phyloP scores from a whole-genome alignment of 2,888 invertebrate genomes.

The Uropetala carovei region DNA sequence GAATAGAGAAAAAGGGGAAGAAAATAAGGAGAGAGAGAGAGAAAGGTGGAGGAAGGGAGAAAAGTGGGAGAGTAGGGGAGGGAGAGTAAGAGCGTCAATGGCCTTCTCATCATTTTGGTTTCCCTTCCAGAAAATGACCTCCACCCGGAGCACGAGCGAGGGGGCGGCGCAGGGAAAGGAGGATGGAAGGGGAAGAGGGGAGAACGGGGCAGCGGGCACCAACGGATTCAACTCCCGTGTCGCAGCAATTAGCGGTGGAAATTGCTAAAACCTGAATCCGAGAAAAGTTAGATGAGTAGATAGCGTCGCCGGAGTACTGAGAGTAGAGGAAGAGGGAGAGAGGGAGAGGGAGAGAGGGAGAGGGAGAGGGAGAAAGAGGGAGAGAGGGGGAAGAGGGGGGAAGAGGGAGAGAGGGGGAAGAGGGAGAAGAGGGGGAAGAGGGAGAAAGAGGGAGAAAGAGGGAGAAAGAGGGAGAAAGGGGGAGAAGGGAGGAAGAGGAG shows the following conservation, averaged over 20 bases:
- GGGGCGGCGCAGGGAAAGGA: neutral
- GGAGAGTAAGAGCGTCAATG: too few relatives aligned
- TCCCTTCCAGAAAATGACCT: too few relatives aligned
- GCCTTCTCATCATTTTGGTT: too few relatives aligned
- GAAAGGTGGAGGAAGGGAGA: too few relatives aligned
- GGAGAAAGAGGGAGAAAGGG: neutral
- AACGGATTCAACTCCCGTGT: conserved; percentile 42
- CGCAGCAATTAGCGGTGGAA: conserved; percentile 54
- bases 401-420: neutral
- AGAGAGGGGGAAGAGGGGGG: neutral
- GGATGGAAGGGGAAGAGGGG: neutral
- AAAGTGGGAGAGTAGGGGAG: too few relatives aligned
- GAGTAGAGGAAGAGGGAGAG: neutral
- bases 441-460: neutral
- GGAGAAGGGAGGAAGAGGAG: neutral
- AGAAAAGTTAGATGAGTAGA: conserved; percentile 3
- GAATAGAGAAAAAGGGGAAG: too few relatives aligned
- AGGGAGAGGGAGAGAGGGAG: neutral
- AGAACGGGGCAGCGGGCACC: conserved; percentile 2
- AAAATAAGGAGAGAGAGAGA: too few relatives aligned
- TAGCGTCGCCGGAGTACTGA: too few relatives aligned
- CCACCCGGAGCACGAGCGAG: neutral
- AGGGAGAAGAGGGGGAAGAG: neutral
- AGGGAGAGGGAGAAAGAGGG: neutral
- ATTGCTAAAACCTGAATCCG: conserved; percentile 59